phyloP scores from a whole-genome alignment of 1,140 invertebrate species.

The Ostrea edulis region DNA sequence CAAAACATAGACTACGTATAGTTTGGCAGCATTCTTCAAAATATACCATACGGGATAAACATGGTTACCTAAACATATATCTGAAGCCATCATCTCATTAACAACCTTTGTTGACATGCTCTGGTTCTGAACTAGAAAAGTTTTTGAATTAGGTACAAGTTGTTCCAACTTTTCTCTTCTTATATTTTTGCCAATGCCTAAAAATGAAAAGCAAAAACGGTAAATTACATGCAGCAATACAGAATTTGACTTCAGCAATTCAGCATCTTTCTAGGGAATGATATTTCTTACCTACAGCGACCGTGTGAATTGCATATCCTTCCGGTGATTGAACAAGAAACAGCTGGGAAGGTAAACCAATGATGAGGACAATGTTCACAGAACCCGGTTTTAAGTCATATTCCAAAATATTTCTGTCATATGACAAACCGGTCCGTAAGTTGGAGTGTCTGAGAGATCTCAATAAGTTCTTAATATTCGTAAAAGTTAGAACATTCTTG shows the following conservation, averaged over 20 bases:
- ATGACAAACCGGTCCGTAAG: background rate
- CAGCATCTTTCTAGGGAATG: background rate
- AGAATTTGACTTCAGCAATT: background rate
- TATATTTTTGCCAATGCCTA: background rate
- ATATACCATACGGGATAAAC: no score
- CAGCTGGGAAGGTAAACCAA: background rate
- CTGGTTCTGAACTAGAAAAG: background rate
- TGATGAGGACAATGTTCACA: background rate
- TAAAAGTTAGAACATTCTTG: background rate
- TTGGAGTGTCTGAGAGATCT: background rate
- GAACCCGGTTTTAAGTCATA: background rate
- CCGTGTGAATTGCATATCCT: background rate
- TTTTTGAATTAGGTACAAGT: background rate
- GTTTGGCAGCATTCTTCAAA: background rate
- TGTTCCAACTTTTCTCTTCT: background rate
- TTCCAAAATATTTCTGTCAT: background rate
- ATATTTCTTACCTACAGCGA: background rate
- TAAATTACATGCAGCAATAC: background rate
- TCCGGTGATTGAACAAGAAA: background rate
- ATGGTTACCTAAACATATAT: background rate
- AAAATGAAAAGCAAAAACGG: background rate
- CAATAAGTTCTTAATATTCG: background rate
- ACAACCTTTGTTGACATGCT: background rate
- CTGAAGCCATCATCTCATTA: background rate
- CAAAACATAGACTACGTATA: background rate